These are phyloP conservation scores for Argyrosomus regius DNA, from an alignment of 2,797 vertebrate species.

Conservation along the genomic window DNA sequence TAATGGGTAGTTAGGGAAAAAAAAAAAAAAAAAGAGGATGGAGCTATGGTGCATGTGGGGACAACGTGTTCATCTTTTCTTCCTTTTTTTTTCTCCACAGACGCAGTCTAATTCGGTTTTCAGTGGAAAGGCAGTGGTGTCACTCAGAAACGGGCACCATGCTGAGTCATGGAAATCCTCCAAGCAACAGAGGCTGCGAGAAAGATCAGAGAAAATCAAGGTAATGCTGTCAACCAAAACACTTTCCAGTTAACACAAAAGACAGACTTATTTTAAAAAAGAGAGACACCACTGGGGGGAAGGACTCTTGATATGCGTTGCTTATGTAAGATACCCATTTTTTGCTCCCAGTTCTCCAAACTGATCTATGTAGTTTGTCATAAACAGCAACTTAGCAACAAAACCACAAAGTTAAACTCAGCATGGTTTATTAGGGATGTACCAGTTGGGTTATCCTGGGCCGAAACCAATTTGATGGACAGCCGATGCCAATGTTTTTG, in stretches of 20 bases:
- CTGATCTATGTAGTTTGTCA: neutral
- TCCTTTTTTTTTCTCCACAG: slow-evolving; percentile 38
- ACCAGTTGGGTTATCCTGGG: too few species aligned
- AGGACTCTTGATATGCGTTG: slow-evolving; percentile 23
- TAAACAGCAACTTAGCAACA: neutral
- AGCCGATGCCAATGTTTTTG: too few species aligned
- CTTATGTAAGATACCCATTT: slow-evolving; percentile 21
- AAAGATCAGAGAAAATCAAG: slow-evolving; percentile 84
- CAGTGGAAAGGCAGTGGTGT: slow-evolving; percentile 58
- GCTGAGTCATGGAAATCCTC: slow-evolving; percentile 77
- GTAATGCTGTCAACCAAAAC: slow-evolving; percentile 67
- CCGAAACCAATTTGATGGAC: too few species aligned
- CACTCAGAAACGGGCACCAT: slow-evolving; percentile 76
- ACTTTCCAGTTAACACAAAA: slow-evolving; percentile 38
- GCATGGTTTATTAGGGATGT: neutral
- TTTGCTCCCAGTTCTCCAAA: neutral
- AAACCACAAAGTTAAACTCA: neutral
- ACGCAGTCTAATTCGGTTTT: slow-evolving; percentile 64
- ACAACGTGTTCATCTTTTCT: slow-evolving; percentile 26
- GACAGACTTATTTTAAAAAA: neutral
- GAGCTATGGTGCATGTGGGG: neutral
- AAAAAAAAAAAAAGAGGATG: neutral
- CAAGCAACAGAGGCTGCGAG: slow-evolving; percentile 75
- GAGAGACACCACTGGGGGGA: neutral
- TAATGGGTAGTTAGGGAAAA: neutral